Percentiles rank a stretch among this genome's conserved stretches.
These are phyloP conservation scores for Seira musarum DNA, from an alignment of 2,888 invertebrate genomes.

Conservation along the genomic window DNA sequence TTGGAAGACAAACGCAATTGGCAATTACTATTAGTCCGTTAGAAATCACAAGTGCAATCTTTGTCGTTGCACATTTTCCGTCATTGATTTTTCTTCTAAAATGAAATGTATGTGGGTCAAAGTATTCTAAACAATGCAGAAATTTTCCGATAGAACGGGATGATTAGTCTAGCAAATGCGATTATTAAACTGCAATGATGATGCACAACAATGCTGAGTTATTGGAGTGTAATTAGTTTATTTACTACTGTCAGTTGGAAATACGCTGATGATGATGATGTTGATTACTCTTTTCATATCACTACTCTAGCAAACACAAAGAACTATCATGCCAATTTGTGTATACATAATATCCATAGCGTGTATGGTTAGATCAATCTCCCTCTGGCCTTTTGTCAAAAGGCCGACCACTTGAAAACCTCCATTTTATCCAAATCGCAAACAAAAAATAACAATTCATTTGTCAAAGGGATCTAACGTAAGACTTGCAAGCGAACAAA, in stretches of 20 bases:
- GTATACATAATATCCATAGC: not conserved
- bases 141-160: too few relatives aligned
- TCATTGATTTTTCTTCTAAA: constrained; percentile 33
- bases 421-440: constrained; percentile 4
- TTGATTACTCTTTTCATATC: too few relatives aligned
- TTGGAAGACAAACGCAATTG: not conserved
- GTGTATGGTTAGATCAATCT: not conserved
- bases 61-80: constrained; percentile 3
- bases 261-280: too few relatives aligned
- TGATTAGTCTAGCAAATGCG: too few relatives aligned
- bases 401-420: constrained; percentile 16
- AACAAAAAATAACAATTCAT: not conserved
- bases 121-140: constrained; percentile 8
- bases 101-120: constrained; percentile 39
- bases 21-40: not conserved
- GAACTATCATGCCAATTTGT: not conserved
- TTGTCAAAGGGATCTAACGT: not conserved
- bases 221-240: constrained; percentile 4
- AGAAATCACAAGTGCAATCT: constrained; percentile 14
- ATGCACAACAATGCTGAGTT: not conserved
- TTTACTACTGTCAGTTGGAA: constrained; percentile 4
- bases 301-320: too few relatives aligned
- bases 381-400: constrained; percentile 8
- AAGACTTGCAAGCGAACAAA: not conserved
- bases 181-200: not conserved